A percentile compares a stretch with the other conserved stretches of the same genome.
These are phyloP conservation scores for Thaumatotibia leucotreta DNA, from an alignment of 1,140 invertebrate genomes.

Conservation along the genomic window DNA sequence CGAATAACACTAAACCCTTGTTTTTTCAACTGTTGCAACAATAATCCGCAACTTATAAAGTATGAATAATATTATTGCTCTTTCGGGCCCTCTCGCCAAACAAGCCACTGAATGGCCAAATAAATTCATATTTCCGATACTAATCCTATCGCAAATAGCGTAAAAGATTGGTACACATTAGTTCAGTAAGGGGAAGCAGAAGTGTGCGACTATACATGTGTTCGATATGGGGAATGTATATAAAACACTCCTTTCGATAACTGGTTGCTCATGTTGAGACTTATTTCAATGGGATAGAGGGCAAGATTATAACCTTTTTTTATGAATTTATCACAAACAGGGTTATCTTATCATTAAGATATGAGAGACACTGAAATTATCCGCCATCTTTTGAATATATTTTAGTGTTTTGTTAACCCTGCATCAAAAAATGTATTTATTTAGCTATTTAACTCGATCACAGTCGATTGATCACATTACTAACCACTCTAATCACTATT, in stretches of 20 bases:
- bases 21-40: slow-evolving; percentile 6
- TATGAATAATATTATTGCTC: slow-evolving; percentile 44
- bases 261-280: not conserved
- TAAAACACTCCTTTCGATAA: not conserved
- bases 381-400: no score
- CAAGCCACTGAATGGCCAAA: slow-evolving; percentile 36
- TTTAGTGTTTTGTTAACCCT: no score
- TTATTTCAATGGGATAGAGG: not conserved
- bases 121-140: slow-evolving; percentile 37
- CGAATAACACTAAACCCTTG: not conserved
- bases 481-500: no score
- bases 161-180: not conserved
- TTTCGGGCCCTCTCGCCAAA: slow-evolving; percentile 18
- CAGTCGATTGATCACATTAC: no score
- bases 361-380: no score
- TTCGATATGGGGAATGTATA: slow-evolving; percentile 1
- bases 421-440: no score
- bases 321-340: not conserved
- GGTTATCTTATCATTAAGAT: no score
- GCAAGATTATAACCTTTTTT: not conserved
- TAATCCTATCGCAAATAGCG: slow-evolving; percentile 32
- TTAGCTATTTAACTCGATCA: no score
- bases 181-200: not conserved
- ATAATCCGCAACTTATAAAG: slow-evolving; percentile 24
- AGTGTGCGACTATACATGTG: slow-evolving; percentile 6